These are phyloP conservation scores for Bombus waltoni DNA, from an alignment of 1,140 invertebrate species.

Conservation along the genomic window DNA sequence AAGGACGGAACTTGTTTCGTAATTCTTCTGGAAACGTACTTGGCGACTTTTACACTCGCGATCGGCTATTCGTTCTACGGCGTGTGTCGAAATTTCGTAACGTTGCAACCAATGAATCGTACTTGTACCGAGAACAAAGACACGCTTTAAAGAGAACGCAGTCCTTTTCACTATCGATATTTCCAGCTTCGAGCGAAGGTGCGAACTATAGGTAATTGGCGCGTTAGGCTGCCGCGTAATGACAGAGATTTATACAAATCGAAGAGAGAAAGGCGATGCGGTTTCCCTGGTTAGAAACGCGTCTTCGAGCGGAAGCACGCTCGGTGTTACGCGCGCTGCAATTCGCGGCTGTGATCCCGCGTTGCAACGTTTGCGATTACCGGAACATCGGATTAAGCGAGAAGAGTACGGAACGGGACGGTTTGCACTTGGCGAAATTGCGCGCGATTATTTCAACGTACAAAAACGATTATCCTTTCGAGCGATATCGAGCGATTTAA, in stretches of 20 bases:
- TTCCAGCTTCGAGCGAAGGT: background rate
- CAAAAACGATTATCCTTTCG: too few species aligned
- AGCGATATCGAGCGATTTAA: too few species aligned
- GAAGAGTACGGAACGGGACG: background rate
- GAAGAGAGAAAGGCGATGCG: background rate
- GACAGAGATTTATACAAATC: conserved; percentile 15
- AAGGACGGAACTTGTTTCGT: background rate
- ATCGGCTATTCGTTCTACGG: too few species aligned
- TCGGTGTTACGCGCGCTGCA: background rate
- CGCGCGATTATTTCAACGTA: too few species aligned
- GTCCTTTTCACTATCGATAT: too few species aligned
- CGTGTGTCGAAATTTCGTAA: too few species aligned
- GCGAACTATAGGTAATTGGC: background rate
- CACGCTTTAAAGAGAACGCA: background rate
- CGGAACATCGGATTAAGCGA: background rate
- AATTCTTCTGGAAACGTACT: too few species aligned
- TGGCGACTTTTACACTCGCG: too few species aligned
- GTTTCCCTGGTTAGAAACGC: background rate
- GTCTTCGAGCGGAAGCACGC: background rate
- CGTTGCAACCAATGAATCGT: too few species aligned
- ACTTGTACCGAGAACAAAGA: too few species aligned
- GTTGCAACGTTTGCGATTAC: background rate
- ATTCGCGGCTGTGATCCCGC: background rate
- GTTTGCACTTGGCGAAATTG: background rate
- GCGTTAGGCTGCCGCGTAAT: conserved; percentile 4